phyloP scores from a whole-genome alignment of 2,113 vertebrate genomes.

The Eptesicus fuscus region DNA sequence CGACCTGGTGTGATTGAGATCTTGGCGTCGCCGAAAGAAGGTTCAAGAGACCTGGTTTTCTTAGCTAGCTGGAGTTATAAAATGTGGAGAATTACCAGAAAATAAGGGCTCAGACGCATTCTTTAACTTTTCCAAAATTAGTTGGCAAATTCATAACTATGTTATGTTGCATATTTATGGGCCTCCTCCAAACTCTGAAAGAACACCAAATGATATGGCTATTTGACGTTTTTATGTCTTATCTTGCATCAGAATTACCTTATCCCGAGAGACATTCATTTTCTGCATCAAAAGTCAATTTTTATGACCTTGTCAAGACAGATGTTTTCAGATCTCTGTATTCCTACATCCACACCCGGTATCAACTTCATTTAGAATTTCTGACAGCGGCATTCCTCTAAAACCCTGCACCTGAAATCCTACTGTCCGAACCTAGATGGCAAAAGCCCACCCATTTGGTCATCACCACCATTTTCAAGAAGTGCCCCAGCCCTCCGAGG shows the following conservation, averaged over 20 bases:
- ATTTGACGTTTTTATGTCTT: not conserved
- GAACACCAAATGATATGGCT: not conserved
- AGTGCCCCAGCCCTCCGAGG: not conserved
- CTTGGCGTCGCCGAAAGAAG: not conserved
- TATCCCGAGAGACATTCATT: not conserved
- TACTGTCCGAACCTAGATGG: not conserved
- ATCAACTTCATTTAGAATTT: not conserved
- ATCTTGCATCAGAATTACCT: not conserved
- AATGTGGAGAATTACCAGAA: not conserved
- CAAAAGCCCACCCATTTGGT: not conserved
- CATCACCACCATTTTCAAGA: not conserved
- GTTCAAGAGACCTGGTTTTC: not conserved
- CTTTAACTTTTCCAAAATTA: not conserved
- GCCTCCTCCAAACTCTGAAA: not conserved
- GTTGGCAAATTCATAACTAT: not conserved
- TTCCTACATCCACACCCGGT: not conserved
- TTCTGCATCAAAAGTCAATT: not conserved
- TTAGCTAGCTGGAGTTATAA: not conserved
- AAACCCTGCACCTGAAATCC: not conserved
- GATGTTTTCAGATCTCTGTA: not conserved
- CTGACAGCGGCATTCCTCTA: not conserved
- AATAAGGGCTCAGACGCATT: not conserved
- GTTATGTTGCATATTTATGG: not conserved
- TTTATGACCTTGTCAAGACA: not conserved
- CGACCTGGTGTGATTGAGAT: not conserved